Percentiles rank a stretch among this genome's conserved stretches.
These are phyloP conservation scores for Falcunculus frontatus DNA, from an alignment of 2,113 vertebrate genomes.

Conservation along the genomic window DNA sequence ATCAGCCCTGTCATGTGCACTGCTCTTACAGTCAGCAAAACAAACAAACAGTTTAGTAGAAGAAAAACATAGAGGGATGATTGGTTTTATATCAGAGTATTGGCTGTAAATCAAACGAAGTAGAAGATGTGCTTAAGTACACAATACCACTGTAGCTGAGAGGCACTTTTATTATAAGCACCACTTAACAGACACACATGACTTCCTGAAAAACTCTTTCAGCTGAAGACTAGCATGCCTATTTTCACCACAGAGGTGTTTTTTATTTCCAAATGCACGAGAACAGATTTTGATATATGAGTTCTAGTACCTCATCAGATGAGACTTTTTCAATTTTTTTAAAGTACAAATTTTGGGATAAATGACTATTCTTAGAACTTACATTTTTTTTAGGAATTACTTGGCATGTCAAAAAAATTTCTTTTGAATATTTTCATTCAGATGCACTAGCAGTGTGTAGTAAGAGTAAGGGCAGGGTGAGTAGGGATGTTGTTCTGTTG, in stretches of 20 bases:
- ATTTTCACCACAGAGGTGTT: not conserved
- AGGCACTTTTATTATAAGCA: not conserved
- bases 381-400: not conserved
- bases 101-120: slow-evolving; percentile 15
- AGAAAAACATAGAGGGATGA: not conserved
- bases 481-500: not conserved
- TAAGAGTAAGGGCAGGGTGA: not conserved
- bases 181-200: not conserved
- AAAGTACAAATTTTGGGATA: not conserved
- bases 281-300: not conserved
- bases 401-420: not conserved
- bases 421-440: not conserved
- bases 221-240: not conserved
- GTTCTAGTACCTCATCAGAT: not conserved
- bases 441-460: not conserved
- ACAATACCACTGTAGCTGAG: not conserved
- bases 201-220: not conserved
- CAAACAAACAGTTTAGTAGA: not conserved
- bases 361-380: not conserved
- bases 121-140: not conserved
- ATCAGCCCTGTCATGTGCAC: not conserved
- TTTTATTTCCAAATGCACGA: not conserved
- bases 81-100: not conserved
- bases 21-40: slow-evolving; percentile 8
- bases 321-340: not conserved